Evolutionary conservation across 2,113 vertebrate species (phyloP).

Genomic region (Pipra filicauda): DNA sequence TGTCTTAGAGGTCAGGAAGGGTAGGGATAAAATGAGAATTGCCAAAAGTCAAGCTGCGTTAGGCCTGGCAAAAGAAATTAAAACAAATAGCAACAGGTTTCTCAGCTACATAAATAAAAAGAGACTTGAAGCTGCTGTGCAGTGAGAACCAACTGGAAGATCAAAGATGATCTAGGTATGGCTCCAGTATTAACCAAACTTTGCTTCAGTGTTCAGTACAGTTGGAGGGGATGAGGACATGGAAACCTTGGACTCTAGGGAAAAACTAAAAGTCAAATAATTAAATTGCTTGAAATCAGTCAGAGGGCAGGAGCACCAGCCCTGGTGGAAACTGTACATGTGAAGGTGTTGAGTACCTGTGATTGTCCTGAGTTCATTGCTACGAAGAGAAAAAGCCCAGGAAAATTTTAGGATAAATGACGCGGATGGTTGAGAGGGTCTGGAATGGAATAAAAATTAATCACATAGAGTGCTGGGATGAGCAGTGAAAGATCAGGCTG

Average conservation of each 20-base stretch:
- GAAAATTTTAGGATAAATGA: background rate
- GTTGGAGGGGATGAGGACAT: background rate
- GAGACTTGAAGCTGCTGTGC: constrained; percentile 25
- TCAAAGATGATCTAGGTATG: constrained; percentile 34
- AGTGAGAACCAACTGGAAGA: background rate
- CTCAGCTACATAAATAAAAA: constrained; percentile 67
- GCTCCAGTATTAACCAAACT: background rate
- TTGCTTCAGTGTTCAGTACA: background rate
- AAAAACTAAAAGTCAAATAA: background rate
- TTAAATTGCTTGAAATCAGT: background rate
- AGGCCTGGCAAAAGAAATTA: constrained; percentile 56
- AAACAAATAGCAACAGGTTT: constrained; percentile 67
- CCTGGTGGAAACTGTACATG: background rate
- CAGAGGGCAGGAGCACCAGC: background rate
- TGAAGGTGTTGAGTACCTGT: background rate
- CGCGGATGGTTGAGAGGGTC: background rate
- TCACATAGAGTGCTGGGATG: background rate
- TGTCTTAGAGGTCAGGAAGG: constrained; percentile 57
- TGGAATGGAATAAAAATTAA: background rate
- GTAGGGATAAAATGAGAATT: constrained; percentile 49
- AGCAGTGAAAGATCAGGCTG: background rate
- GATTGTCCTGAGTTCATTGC: background rate
- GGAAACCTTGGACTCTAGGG: background rate
- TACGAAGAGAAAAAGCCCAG: background rate
- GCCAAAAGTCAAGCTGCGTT: constrained; percentile 59